Evolutionary conservation across 2,888 invertebrate species (phyloP).

Genomic region (Parochlus steinenii): DNA sequence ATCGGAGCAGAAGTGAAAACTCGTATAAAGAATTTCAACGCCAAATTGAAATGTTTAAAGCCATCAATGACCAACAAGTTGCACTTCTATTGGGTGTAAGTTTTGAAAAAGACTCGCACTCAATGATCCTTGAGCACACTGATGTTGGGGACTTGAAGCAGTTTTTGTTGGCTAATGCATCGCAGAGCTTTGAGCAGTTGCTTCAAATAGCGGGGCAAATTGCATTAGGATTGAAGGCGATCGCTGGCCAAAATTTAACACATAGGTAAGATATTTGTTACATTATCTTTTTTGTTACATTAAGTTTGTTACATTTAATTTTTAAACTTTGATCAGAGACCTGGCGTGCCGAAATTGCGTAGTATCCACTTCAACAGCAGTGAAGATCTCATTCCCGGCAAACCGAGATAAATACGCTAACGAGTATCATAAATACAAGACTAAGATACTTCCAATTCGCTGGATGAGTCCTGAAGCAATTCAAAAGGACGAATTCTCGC

Average conservation of each 20-base stretch:
- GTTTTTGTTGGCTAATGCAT: conserved; percentile 49
- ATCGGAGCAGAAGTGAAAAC: conserved; percentile 59
- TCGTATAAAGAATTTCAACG: conserved; percentile 70
- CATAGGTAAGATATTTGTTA: conserved; percentile 41
- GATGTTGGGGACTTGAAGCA: conserved; percentile 91
- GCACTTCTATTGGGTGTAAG: conserved; percentile 66
- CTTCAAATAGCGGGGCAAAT: conserved; percentile 32
- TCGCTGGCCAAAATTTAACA: conserved; percentile 58
- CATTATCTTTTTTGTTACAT: not conserved
- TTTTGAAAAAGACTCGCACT: conserved; percentile 70
- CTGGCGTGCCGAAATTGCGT: conserved; percentile 84
- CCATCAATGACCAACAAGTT: conserved; percentile 68
- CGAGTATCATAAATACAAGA: conserved; percentile 76
- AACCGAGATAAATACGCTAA: conserved; percentile 73
- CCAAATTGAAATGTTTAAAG: conserved; percentile 72
- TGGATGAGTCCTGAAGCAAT: conserved; percentile 86
- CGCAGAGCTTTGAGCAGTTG: conserved; percentile 15
- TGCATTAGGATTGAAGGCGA: conserved; percentile 64
- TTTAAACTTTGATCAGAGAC: conserved; percentile 35
- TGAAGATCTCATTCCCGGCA: conserved; percentile 71
- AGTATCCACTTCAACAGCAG: conserved; percentile 56
- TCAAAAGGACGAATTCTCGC: conserved; percentile 67
- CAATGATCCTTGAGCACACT: conserved; percentile 76
- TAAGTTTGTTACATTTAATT: conserved; percentile 12
- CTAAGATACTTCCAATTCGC: conserved; percentile 70